Percentiles rank a stretch among this genome's conserved stretches.
Evolutionary conservation across 1,140 invertebrate species (phyloP).

Genomic region (Musca domestica): DNA sequence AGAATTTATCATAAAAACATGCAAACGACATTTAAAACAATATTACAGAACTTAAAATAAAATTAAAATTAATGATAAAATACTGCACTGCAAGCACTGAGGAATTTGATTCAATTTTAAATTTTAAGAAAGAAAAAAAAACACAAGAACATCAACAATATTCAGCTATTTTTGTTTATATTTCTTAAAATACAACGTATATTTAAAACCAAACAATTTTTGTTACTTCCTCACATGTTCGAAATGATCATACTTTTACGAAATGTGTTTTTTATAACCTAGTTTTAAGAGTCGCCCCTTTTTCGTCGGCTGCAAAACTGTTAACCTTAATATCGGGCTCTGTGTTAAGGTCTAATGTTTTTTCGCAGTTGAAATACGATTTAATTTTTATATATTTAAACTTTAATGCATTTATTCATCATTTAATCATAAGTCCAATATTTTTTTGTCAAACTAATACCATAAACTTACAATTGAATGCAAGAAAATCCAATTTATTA

Average conservation of each 20-base stretch:
- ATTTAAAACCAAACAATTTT: too few relatives aligned
- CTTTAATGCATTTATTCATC: neutral
- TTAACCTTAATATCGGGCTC: neutral
- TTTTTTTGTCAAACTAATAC: neutral
- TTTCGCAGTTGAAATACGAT: neutral
- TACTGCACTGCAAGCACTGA: constrained; percentile 54
- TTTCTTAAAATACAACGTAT: too few relatives aligned
- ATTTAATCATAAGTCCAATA: too few relatives aligned
- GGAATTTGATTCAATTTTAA: constrained; percentile 55
- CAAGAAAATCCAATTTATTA: neutral
- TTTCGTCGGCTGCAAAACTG: too few relatives aligned
- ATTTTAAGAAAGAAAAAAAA: constrained; percentile 23
- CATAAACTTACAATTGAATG: neutral
- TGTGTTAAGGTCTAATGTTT: neutral
- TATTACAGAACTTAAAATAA: constrained; percentile 6
- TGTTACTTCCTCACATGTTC: too few relatives aligned
- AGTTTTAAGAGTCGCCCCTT: too few relatives aligned
- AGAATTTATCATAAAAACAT: constrained; percentile 4
- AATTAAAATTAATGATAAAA: constrained; percentile 26
- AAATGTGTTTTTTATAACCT: neutral
- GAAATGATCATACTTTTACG: neutral
- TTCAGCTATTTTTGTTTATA: too few relatives aligned
- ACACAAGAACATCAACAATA: constrained; percentile 7
- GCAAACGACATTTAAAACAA: constrained; percentile 8
- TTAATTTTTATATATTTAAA: neutral